Evolutionary conservation across 2,113 vertebrate genomes (phyloP).

Genomic region (Pristiophorus japonicus): DNA sequence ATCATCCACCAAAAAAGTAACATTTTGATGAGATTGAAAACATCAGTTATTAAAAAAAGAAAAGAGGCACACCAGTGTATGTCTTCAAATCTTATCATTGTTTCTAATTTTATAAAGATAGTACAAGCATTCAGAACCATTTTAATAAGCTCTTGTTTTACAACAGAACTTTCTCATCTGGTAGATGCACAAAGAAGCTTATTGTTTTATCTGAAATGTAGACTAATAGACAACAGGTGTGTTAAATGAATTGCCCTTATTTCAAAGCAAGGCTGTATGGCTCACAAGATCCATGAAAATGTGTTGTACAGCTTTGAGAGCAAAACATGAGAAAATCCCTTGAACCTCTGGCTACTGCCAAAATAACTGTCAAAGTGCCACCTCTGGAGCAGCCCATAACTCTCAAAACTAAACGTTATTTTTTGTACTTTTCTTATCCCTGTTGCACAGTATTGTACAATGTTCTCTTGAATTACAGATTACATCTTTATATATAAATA

Average conservation of each 20-base stretch:
- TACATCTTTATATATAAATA: not conserved
- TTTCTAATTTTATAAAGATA: not conserved
- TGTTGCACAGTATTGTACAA: not conserved
- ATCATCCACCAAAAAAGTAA: not conserved
- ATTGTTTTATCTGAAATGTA: slow-evolving; percentile 2
- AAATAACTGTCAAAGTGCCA: slow-evolving; percentile 16
- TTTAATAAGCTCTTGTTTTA: slow-evolving; percentile 24
- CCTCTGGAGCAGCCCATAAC: not conserved
- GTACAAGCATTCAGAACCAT: not conserved
- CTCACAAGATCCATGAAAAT: slow-evolving; percentile 10
- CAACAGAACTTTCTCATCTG: not conserved
- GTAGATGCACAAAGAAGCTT: slow-evolving; percentile 8
- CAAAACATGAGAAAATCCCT: not conserved
- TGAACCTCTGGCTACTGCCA: not conserved
- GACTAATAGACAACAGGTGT: slow-evolving; percentile 32
- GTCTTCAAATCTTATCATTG: not conserved
- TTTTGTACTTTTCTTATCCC: not conserved
- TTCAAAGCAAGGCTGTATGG: slow-evolving; percentile 12
- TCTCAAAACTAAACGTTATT: not conserved
- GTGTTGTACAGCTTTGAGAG: slow-evolving; percentile 23
- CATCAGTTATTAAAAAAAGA: slow-evolving; percentile 2
- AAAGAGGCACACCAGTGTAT: not conserved
- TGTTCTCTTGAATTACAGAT: not conserved
- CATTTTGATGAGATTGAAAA: not conserved
- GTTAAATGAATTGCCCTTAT: not conserved